phyloP scores from a whole-genome alignment of 2,113 vertebrate species.

The Mustelus asterias region DNA sequence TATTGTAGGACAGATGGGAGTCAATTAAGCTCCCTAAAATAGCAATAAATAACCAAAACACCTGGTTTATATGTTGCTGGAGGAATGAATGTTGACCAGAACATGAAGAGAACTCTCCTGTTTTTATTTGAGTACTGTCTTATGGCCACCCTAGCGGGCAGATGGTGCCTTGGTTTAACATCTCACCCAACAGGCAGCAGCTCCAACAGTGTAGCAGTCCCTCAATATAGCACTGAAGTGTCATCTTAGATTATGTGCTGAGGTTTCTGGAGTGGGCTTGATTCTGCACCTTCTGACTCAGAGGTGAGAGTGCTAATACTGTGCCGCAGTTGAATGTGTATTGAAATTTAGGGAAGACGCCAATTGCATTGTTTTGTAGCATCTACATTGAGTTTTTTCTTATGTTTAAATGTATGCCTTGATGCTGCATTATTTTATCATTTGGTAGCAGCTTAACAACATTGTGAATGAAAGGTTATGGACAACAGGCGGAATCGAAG shows the following conservation, averaged over 20 bases:
- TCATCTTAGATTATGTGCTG: neutral
- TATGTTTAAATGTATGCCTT: neutral
- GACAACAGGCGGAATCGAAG: neutral
- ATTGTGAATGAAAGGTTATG: constrained; percentile 12
- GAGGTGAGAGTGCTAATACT: neutral
- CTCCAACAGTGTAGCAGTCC: neutral
- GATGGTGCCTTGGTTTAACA: neutral
- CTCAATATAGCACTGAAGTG: neutral
- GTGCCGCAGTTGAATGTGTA: neutral
- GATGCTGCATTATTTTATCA: neutral
- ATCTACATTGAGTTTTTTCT: neutral
- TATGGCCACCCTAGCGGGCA: neutral
- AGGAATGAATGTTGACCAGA: neutral
- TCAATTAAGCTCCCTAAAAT: neutral
- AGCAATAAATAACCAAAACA: neutral
- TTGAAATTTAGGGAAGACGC: neutral
- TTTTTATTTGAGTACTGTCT: neutral
- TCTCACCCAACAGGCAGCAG: neutral
- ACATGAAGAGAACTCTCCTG: neutral
- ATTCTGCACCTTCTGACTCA: neutral
- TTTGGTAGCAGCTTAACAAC: neutral
- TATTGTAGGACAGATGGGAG: neutral
- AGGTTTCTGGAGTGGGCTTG: neutral
- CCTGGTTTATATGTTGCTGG: neutral
- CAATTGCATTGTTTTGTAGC: neutral